Evolutionary conservation across 2,113 vertebrate species (phyloP).

Genomic region (Marcusenius ussheri): DNA sequence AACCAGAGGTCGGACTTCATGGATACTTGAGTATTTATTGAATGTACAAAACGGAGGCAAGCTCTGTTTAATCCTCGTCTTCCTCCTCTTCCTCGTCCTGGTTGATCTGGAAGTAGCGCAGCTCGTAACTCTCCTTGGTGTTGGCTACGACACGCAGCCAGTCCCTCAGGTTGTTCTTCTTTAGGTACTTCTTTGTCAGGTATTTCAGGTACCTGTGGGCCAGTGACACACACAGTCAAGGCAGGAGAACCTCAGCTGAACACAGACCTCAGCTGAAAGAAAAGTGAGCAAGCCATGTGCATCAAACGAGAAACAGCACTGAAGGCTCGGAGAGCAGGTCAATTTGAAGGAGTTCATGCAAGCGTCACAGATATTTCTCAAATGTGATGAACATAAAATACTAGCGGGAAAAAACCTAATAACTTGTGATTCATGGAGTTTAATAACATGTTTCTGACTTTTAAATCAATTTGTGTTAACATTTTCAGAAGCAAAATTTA

Average conservation of each 20-base stretch:
- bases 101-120: constrained; percentile 81
- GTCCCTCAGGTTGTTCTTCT: constrained; percentile 75
- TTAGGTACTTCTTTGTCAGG: constrained; percentile 81
- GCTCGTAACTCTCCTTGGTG: constrained; percentile 75
- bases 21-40: constrained; percentile 35
- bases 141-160: constrained; percentile 78
- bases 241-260: not conserved
- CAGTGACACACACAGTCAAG: not conserved
- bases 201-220: constrained; percentile 75
- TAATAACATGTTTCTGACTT: not conserved
- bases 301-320: not conserved
- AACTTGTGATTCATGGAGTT: not conserved
- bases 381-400: not conserved
- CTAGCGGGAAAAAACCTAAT: not conserved
- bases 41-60: constrained; percentile 34
- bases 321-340: not conserved
- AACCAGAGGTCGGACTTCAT: constrained; percentile 1
- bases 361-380: no score
- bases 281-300: not conserved
- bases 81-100: constrained; percentile 79
- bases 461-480: not conserved
- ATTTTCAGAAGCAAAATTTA: not conserved
- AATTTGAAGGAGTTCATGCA: not conserved
- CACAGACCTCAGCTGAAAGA: not conserved
- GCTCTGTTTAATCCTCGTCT: constrained; percentile 68